Conservation (phyloP, 1,140 invertebrate species). For the Dryas iulia region DNA sequence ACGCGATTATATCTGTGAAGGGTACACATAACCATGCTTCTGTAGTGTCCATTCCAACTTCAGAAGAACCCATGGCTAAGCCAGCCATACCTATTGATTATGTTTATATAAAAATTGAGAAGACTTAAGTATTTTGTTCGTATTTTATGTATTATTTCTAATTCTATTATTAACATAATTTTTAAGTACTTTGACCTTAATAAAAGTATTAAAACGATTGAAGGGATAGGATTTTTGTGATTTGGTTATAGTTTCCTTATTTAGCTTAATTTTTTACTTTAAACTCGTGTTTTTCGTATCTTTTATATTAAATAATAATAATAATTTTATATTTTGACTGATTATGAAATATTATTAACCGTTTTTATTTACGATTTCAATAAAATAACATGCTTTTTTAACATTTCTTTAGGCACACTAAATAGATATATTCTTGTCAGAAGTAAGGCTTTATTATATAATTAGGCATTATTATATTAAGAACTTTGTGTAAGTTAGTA, state of each 20-base stretch:
- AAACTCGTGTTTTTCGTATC: too few species aligned
- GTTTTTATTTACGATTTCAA: too few species aligned
- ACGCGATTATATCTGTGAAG: not conserved
- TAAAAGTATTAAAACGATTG: too few species aligned
- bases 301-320: not conserved
- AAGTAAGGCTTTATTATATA: not conserved
- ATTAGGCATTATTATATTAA: not conserved
- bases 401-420: too few species aligned
- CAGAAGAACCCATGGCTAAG: not conserved
- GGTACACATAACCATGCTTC: not conserved
- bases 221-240: too few species aligned
- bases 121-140: not conserved
- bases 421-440: too few species aligned
- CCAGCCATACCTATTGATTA: not conserved
- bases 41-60: not conserved
- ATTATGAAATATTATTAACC: too few species aligned
- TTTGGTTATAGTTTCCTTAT: too few species aligned
- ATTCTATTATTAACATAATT: too few species aligned
- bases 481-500: not conserved
- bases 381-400: too few species aligned
- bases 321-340: not conserved
- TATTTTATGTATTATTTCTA: not conserved
- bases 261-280: too few species aligned
- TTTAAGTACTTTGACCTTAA: too few species aligned
- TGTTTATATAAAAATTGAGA: constrained; percentile 1